These are phyloP conservation scores for Nymphalis io DNA, from an alignment of 1,140 invertebrate species.

Conservation along the genomic window DNA sequence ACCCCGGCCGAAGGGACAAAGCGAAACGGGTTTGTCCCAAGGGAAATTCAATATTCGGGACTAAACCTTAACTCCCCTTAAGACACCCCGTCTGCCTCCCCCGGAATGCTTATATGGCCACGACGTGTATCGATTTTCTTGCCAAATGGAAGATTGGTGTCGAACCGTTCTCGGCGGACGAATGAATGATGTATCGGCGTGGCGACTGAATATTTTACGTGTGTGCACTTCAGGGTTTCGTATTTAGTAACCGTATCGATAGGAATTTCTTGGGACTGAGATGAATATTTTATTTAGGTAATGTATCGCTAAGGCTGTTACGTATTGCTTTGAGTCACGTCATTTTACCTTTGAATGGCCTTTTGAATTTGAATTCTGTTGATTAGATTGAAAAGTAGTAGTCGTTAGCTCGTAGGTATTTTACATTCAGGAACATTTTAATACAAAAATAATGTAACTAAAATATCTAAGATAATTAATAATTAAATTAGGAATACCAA, in stretches of 20 bases:
- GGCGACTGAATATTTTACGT: conserved; percentile 75
- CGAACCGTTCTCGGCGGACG: conserved; percentile 75
- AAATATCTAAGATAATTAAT: background rate
- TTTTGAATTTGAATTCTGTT: too few species aligned
- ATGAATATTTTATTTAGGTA: conserved; percentile 64
- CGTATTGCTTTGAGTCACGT: conserved; percentile 32
- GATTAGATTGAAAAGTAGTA: conserved; percentile 17
- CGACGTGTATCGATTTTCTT: conserved; percentile 80
- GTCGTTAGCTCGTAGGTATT: background rate
- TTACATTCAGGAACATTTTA: background rate
- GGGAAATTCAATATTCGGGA: conserved; percentile 81
- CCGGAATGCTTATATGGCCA: conserved; percentile 80
- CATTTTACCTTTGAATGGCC: conserved; percentile 24
- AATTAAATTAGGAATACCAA: too few species aligned
- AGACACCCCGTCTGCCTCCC: conserved; percentile 76
- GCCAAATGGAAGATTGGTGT: conserved; percentile 80
- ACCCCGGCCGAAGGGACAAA: conserved; percentile 77
- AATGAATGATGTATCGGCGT: conserved; percentile 78
- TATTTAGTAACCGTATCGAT: conserved; percentile 67
- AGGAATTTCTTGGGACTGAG: conserved; percentile 55
- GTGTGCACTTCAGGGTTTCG: conserved; percentile 64
- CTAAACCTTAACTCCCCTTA: conserved; percentile 80
- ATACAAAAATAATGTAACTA: background rate
- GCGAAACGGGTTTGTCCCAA: conserved; percentile 80
- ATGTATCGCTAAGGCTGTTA: conserved; percentile 53